phyloP scores from a whole-genome alignment of 2,888 invertebrate genomes.

The Drosophila multiciliata region DNA sequence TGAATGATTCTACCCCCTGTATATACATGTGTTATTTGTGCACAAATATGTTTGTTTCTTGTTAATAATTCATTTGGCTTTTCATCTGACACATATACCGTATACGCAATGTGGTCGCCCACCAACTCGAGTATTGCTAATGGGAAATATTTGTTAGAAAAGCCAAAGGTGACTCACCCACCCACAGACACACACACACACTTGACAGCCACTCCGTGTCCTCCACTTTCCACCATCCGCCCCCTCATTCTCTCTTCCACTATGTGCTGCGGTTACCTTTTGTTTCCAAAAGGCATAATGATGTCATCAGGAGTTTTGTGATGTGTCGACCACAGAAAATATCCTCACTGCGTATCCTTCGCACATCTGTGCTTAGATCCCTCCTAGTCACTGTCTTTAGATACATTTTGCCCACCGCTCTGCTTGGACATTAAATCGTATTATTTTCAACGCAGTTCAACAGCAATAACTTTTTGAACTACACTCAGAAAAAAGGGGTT shows the following conservation, averaged over 20 bases:
- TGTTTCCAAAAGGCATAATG: constrained; percentile 78
- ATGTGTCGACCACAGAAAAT: constrained; percentile 38
- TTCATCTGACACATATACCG: constrained; percentile 72
- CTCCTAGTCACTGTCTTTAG: constrained; percentile 47
- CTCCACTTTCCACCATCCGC: background rate
- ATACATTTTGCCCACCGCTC: constrained; percentile 51
- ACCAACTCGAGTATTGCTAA: constrained; percentile 64
- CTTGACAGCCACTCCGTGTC: constrained; percentile 15
- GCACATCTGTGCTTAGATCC: constrained; percentile 50
- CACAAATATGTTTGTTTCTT: constrained; percentile 72
- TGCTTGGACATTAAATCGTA: constrained; percentile 65
- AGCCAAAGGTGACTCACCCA: constrained; percentile 77
- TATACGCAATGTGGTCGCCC: constrained; percentile 73
- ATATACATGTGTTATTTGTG: constrained; percentile 56
- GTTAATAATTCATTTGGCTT: constrained; percentile 80
- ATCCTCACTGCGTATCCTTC: constrained; percentile 48
- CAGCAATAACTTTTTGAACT: constrained; percentile 34
- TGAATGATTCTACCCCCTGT: constrained; percentile 50
- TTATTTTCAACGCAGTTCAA: constrained; percentile 54
- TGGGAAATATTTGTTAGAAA: constrained; percentile 80
- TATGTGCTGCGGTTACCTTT: constrained; percentile 73
- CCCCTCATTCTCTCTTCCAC: background rate
- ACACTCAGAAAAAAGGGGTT: background rate
- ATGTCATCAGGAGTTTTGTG: constrained; percentile 69
- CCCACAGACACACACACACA: constrained; percentile 16